phyloP scores from a whole-genome alignment of 2,797 vertebrate species.

The Carduelis carduelis region DNA sequence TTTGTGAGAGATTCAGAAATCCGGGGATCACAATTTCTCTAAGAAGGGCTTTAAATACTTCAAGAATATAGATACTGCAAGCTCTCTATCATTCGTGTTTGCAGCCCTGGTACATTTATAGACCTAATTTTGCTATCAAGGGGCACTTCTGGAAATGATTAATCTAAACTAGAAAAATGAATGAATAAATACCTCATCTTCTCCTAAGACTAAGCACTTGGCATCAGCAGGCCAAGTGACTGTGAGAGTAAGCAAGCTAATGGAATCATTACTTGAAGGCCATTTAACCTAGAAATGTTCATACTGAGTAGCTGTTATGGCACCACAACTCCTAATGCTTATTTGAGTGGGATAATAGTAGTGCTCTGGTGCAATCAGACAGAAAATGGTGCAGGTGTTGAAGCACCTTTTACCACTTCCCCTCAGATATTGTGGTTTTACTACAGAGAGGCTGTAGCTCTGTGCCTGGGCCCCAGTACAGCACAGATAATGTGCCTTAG shows the following conservation, averaged over 20 bases:
- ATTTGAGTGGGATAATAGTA: neutral
- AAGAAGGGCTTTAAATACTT: neutral
- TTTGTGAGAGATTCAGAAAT: neutral
- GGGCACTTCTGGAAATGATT: neutral
- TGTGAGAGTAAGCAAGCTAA: neutral
- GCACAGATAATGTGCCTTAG: neutral
- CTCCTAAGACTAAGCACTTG: neutral
- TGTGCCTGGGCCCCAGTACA: neutral
- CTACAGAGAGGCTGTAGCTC: neutral
- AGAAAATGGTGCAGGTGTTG: neutral
- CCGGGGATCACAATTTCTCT: neutral
- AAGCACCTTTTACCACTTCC: neutral
- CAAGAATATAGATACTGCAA: neutral
- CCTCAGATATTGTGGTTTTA: neutral
- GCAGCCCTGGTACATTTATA: neutral
- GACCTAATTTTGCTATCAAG: neutral
- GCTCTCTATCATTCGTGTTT: neutral
- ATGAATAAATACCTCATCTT: neutral
- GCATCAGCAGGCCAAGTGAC: neutral
- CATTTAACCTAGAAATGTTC: neutral
- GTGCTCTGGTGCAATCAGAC: neutral
- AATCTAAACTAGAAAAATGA: neutral
- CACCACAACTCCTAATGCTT: neutral
- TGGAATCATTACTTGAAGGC: neutral
- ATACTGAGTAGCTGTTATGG: neutral